These are phyloP conservation scores for Fabriciana adippe DNA, from an alignment of 2,888 invertebrate genomes.

Conservation along the genomic window DNA sequence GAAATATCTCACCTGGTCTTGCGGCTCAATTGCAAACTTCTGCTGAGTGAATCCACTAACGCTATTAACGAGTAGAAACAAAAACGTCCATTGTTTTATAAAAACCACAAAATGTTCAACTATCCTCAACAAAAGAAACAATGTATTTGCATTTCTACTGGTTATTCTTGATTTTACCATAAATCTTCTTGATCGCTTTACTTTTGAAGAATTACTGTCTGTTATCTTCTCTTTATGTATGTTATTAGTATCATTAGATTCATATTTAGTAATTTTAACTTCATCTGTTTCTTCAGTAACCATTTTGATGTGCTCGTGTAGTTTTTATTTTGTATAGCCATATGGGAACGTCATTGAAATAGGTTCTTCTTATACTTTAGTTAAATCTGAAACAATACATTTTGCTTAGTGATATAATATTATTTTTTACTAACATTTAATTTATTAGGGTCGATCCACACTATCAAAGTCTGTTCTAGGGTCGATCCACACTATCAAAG, in stretches of 20 bases:
- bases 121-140: constrained; percentile 74
- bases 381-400: constrained; percentile 15
- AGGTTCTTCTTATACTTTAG: background rate
- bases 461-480: too few species aligned
- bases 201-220: constrained; percentile 2
- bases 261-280: constrained; percentile 15
- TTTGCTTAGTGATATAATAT: background rate
- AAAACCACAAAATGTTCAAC: constrained; percentile 41
- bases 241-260: constrained; percentile 11
- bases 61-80: constrained; percentile 51
- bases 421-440: background rate
- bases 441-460: background rate
- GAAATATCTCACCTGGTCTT: constrained; percentile 67
- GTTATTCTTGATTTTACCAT: constrained; percentile 58
- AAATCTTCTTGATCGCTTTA: constrained; percentile 18
- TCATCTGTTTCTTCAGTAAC: constrained; percentile 22
- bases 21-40: constrained; percentile 75
- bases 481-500: too few species aligned
- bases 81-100: constrained; percentile 53
- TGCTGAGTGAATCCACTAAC: constrained; percentile 66
- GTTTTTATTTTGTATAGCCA: constrained; percentile 25
- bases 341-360: constrained; percentile 12
- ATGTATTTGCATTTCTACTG: constrained; percentile 66
- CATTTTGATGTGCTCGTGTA: constrained; percentile 29
- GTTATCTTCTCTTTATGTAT: constrained; percentile 21